These are phyloP conservation scores for Melangyna quadrimaculata DNA, from an alignment of 2,888 invertebrate species.

Conservation along the genomic window DNA sequence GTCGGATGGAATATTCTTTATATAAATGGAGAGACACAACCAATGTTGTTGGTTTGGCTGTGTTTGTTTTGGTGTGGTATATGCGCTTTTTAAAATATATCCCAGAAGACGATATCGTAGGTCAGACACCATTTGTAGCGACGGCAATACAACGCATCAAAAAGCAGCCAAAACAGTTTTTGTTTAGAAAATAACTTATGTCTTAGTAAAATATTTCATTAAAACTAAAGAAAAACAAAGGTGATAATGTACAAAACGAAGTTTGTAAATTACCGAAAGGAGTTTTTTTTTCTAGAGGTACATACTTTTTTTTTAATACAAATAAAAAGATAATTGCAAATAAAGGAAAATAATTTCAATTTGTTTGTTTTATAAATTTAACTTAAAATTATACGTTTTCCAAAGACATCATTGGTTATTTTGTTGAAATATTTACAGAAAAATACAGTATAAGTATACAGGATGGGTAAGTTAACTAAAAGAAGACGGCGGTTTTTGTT, in stretches of 20 bases:
- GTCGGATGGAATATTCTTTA: conserved; percentile 32
- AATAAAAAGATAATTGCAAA: conserved; percentile 49
- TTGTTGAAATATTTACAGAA: neutral
- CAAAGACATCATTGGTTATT: conserved; percentile 29
- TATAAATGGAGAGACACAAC: conserved; percentile 34
- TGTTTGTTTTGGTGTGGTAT: conserved; percentile 4
- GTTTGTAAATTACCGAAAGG: conserved; percentile 50
- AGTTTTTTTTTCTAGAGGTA: conserved; percentile 33
- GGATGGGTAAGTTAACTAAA: neutral
- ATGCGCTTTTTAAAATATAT: conserved; percentile 11
- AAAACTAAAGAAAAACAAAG: conserved; percentile 71
- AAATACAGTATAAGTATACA: conserved; percentile 28
- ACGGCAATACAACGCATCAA: conserved; percentile 69
- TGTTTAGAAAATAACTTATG: conserved; percentile 66
- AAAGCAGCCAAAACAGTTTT: conserved; percentile 65
- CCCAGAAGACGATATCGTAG: conserved; percentile 52
- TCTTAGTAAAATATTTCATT: conserved; percentile 66
- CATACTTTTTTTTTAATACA: conserved; percentile 27
- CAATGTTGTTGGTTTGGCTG: conserved; percentile 52
- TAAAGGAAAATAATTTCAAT: conserved; percentile 41
- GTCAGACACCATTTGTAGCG: conserved; percentile 67
- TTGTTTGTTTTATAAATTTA: conserved; percentile 20
- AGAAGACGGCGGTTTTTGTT: too few relatives aligned
- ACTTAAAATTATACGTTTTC: conserved; percentile 32
- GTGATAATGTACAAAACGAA: conserved; percentile 55